These are phyloP conservation scores for Latrodectus hesperus DNA, from an alignment of 2,888 invertebrate species.

Conservation along the genomic window DNA sequence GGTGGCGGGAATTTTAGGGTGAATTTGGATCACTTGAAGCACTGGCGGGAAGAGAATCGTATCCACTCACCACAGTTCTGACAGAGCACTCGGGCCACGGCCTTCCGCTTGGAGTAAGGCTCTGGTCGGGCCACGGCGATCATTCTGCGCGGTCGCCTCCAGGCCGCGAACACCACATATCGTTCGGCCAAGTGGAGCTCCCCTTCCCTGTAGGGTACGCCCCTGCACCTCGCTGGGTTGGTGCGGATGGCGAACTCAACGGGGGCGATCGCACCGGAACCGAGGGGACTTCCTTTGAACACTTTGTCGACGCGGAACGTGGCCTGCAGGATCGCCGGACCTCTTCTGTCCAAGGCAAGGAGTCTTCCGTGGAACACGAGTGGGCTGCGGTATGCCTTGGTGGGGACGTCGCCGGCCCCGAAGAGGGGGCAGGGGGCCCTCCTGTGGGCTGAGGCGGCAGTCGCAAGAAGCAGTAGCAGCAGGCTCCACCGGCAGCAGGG, in stretches of 20 bases:
- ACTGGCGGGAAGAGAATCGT: not conserved
- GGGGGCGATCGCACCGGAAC: not conserved
- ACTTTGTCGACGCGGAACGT: conserved; percentile 37
- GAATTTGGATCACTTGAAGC: no score
- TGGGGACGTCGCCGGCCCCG: conserved; percentile 28
- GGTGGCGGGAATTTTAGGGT: no score
- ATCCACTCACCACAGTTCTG: conserved; percentile 64
- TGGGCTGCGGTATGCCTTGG: conserved; percentile 52
- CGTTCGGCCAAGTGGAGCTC: conserved; percentile 4
- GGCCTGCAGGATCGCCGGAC: conserved; percentile 32
- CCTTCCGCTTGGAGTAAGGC: conserved; percentile 49
- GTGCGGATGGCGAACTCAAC: conserved; percentile 43
- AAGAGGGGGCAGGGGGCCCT: conserved; percentile 27
- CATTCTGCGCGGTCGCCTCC: conserved; percentile 41
- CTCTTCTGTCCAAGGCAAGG: conserved; percentile 20
- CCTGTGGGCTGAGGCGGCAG: not conserved
- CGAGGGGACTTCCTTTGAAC: conserved; percentile 30
- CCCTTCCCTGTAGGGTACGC: conserved; percentile 10
- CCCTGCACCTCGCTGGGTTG: conserved; percentile 39
- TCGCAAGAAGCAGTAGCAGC: conserved; percentile 21
- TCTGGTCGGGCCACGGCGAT: conserved; percentile 56
- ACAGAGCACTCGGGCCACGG: conserved; percentile 53
- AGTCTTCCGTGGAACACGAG: conserved; percentile 53
- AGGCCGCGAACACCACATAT: conserved; percentile 62
- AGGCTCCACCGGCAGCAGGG: conserved; percentile 20